A percentile compares a stretch with the other conserved stretches of the same genome.
These are phyloP conservation scores for Melopsittacus undulatus DNA, from an alignment of 2,797 vertebrate genomes.

Conservation along the genomic window DNA sequence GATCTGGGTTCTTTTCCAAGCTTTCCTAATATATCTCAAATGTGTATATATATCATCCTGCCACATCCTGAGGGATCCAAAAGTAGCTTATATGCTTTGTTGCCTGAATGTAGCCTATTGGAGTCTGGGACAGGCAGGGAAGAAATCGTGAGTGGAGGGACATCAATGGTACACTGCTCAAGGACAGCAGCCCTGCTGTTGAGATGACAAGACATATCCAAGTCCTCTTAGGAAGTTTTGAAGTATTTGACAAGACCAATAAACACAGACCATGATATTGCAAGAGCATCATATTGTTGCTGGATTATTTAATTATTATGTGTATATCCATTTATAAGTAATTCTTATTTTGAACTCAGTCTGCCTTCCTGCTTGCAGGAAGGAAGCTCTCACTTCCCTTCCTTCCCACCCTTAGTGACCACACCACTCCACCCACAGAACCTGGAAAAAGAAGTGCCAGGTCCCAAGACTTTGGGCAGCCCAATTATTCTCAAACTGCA, in stretches of 20 bases:
- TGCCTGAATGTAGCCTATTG: neutral
- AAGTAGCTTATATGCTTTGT: conserved; percentile 10
- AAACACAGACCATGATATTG: neutral
- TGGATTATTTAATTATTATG: neutral
- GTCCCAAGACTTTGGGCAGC: neutral
- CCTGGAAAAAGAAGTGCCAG: neutral
- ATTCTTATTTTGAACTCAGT: neutral
- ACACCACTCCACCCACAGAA: neutral
- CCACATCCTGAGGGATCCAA: neutral
- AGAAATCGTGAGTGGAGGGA: neutral
- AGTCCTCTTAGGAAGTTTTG: neutral
- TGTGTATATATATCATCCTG: conserved; percentile 17
- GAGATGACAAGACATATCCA: neutral
- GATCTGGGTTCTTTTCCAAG: conserved; percentile 38
- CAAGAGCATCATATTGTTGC: rapidly evolving
- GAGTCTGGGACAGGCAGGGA: neutral
- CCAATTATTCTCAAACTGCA: neutral
- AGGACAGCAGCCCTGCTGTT: neutral
- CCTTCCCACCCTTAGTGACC: neutral
- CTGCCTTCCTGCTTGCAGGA: neutral
- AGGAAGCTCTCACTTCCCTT: neutral
- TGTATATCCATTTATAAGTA: neutral
- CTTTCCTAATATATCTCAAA: conserved; percentile 48
- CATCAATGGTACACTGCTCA: neutral
- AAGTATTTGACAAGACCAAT: neutral